Evolutionary conservation across 2,888 invertebrate species (phyloP), one percentile per base, ranked within the genome.

Genomic region (Phorcus lineatus): DNA sequence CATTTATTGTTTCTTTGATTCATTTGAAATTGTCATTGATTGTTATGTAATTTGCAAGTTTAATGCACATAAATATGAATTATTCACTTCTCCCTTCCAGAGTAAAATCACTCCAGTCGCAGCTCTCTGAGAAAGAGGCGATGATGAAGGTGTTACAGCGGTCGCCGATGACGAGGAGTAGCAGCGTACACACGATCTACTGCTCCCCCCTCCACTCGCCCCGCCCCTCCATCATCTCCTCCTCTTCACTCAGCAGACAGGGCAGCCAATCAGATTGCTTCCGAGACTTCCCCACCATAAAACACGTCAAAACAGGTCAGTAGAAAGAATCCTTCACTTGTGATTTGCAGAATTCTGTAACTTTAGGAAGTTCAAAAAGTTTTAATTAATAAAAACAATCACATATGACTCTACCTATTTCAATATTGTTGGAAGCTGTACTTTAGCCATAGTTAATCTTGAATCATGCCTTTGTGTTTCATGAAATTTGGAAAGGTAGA

Each of bases 71-170:
- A n/a, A n/a, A n/a, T n/a, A n/a, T n/a, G n/a, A n/a, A 54, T 28
- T 31, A 17, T 31, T 16, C 40, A 22, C n/a, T 78, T 77, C 54
- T 22, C 54, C 77, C 67, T 84, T 83, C 1, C 88, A 94, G 94
- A 91, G 95, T 97, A 87, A 97, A 97, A 92, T 96, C 97, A 93
- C 93, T 97, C 84, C 97, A 97, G 93, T 96, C 97, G 3, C 96
- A 97, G 91, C 95, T 97, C 80, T 96, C 97, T 0, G 97, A 97
- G 92, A 95, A 96, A 80, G 97, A 98, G 91, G 97, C 97, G 0
- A 97, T 97, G 96, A 97, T 98, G 88, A 95, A 96, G 88, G 97
- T 97, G 28, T 94, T 97, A 62, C 97, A 97, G 94, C 90, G 92
- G 36, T 92, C 93, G 53, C 91, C 93, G 0, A 90, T 92, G 82